phyloP scores from a whole-genome alignment of 2,797 vertebrate genomes.

The Lerista edwardsae region DNA sequence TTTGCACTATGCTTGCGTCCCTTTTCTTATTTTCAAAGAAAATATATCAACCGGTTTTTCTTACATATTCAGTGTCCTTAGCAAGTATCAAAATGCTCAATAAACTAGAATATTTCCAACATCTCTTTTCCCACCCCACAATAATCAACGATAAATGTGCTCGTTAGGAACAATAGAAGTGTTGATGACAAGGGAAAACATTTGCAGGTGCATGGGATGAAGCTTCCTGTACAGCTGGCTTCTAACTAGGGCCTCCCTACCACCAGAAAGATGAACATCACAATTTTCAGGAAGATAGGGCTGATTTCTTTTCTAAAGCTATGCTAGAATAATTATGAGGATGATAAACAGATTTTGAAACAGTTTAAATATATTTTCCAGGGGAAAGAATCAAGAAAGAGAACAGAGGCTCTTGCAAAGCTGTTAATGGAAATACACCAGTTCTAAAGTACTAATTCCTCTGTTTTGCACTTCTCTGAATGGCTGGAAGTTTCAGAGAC shows the following conservation, averaged over 20 bases:
- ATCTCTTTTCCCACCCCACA: neutral
- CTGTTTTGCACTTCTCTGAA: neutral
- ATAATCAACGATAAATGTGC: conserved; percentile 35
- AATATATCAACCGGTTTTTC: neutral
- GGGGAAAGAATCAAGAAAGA: conserved; percentile 32
- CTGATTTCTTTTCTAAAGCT: conserved; percentile 46
- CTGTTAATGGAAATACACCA: neutral
- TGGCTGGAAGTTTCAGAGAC: neutral
- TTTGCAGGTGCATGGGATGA: conserved; percentile 20
- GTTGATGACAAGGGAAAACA: conserved; percentile 44
- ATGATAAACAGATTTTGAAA: conserved; percentile 26
- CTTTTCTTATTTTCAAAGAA: neutral
- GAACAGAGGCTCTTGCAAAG: conserved; percentile 36
- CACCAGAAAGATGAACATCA: conserved; percentile 36
- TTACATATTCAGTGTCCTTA: neutral
- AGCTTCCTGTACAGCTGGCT: conserved; percentile 38
- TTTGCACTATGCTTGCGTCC: neutral
- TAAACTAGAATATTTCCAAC: conserved; percentile 29
- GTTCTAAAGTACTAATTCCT: conserved; percentile 22
- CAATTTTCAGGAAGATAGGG: conserved; percentile 31
- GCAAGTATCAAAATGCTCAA: conserved; percentile 26
- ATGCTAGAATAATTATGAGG: conserved; percentile 29
- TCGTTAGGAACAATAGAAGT: conserved; percentile 42
- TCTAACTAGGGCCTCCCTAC: conserved; percentile 26
- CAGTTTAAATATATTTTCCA: conserved; percentile 12